Conservation (phyloP, 2,797 vertebrate species). For the Geotrypetes seraphini region DNA sequence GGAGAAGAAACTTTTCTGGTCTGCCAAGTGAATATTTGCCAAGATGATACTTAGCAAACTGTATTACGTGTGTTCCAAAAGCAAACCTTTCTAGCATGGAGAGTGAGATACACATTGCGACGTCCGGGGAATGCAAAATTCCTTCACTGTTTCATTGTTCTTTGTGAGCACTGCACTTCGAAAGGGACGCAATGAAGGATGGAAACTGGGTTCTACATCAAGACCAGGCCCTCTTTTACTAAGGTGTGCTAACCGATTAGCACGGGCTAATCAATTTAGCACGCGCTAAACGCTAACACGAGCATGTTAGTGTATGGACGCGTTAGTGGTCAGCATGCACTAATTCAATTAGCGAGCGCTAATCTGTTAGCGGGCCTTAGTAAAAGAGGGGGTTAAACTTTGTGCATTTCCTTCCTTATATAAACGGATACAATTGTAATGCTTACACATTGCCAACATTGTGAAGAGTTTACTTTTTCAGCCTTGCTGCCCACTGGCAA, state of each 20-base stretch:
- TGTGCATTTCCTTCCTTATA: conserved; percentile 2
- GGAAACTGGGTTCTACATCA: conserved; percentile 4
- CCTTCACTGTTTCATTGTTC: conserved; percentile 5
- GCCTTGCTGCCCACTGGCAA: background rate
- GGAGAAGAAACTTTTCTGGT: conserved; percentile 71
- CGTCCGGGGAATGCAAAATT: conserved; percentile 15
- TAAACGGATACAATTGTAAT: background rate
- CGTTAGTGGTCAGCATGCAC: too few relatives aligned
- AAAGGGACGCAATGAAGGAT: conserved; percentile 11
- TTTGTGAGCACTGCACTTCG: conserved; percentile 4
- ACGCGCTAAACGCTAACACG: too few relatives aligned
- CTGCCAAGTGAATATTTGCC: conserved; percentile 81
- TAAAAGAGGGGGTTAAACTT: too few relatives aligned
- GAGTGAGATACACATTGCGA: conserved; percentile 1
- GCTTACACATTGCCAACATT: background rate
- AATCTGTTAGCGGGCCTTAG: too few relatives aligned
- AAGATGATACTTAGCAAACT: conserved; percentile 61
- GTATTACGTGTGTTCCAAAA: too few relatives aligned
- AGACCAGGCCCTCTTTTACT: too few relatives aligned
- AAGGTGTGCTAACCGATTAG: too few relatives aligned
- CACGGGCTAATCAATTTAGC: too few relatives aligned
- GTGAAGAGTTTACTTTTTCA: background rate
- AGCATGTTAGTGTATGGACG: too few relatives aligned
- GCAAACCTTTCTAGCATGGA: background rate
- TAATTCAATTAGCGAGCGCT: too few relatives aligned